A percentile compares a stretch with the other conserved stretches of the same genome.
Conservation (phyloP, 2,888 invertebrate species). For the Phasia obesa region DNA sequence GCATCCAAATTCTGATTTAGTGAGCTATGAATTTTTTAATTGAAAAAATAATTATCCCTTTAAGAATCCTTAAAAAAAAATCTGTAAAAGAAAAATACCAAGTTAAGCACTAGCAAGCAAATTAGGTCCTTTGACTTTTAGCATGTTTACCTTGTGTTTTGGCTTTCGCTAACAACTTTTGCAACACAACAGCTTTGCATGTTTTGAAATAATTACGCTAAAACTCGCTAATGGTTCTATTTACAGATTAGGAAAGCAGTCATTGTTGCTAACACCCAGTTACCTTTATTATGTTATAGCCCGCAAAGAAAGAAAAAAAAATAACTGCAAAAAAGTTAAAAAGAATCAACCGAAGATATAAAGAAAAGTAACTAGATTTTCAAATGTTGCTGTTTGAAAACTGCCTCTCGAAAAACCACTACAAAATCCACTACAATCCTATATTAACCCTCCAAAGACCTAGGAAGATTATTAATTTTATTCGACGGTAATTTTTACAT, state of each 20-base stretch:
- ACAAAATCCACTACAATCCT: neutral
- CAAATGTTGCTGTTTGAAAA: conserved; percentile 1
- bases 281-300: neutral
- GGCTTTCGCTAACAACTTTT: neutral
- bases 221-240: conserved; percentile 81
- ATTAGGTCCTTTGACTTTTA: conserved; percentile 37
- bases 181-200: conserved; percentile 74
- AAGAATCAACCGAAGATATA: neutral
- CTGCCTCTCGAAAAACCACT: conserved; percentile 12
- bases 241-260: conserved; percentile 77
- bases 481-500: too few species aligned
- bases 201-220: conserved; percentile 78
- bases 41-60: neutral
- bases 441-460: neutral
- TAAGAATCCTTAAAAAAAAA: neutral
- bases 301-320: neutral
- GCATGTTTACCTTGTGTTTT: neutral
- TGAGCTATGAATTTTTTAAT: neutral
- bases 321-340: neutral
- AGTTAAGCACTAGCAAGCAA: neutral
- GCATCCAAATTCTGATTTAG: neutral
- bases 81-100: neutral
- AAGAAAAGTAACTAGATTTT: neutral
- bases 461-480: too few species aligned
- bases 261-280: conserved; percentile 51